phyloP scores from a whole-genome alignment of 2,113 vertebrate species.

The Bucco capensis region DNA sequence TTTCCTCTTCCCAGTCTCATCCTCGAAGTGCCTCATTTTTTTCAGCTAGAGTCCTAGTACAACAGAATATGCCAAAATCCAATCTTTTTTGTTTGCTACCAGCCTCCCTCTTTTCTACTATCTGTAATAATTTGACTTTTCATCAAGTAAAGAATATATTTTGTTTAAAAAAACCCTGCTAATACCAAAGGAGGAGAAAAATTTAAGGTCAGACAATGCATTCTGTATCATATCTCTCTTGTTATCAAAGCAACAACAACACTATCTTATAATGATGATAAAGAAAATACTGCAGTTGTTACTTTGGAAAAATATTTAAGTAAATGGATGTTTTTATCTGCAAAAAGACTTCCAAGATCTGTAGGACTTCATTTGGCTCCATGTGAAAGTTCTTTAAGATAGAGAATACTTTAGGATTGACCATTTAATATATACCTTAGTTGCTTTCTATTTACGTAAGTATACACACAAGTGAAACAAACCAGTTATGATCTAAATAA shows the following conservation, averaged over 20 bases:
- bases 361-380: background rate
- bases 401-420: background rate
- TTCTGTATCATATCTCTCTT: background rate
- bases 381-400: slow-evolving; percentile 12
- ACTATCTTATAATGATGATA: background rate
- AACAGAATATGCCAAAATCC: background rate
- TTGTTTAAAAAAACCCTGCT: background rate
- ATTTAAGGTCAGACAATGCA: background rate
- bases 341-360: background rate
- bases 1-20: background rate
- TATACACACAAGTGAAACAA: background rate
- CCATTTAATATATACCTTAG: background rate
- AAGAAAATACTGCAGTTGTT: background rate
- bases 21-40: background rate
- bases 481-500: background rate
- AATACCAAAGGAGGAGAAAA: background rate
- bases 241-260: slow-evolving; percentile 9
- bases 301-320: background rate
- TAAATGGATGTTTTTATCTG: slow-evolving; percentile 25
- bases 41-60: background rate
- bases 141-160: background rate
- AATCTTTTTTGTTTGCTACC: background rate
- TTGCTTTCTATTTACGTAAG: background rate
- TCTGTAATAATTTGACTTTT: background rate
- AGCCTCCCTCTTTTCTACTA: background rate